Evolutionary conservation across 2,113 vertebrate species (phyloP).

Genomic region (Anarrhichthys ocellatus): DNA sequence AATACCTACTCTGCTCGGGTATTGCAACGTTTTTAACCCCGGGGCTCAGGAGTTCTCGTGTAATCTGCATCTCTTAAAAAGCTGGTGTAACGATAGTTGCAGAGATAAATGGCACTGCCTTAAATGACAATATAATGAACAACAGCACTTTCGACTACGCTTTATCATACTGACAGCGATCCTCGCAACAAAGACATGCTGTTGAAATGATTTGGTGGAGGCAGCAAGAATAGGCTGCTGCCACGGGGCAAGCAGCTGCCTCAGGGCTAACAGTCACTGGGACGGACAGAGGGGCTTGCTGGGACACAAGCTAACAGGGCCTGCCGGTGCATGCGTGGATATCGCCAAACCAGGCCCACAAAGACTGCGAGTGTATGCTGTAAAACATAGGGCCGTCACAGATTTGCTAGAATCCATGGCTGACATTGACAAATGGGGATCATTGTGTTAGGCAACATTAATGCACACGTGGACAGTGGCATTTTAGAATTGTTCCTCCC

Average conservation of each 20-base stretch:
- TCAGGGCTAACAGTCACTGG: conserved; percentile 27
- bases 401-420: conserved; percentile 48
- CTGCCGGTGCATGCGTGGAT: conserved; percentile 17
- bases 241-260: conserved; percentile 43
- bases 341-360: conserved; percentile 23
- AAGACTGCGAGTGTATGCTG: conserved; percentile 16
- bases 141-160: conserved; percentile 2
- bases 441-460: conserved; percentile 43
- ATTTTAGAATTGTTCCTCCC: conserved; percentile 46
- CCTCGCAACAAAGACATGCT: neutral
- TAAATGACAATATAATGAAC: conserved; percentile 23
- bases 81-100: neutral
- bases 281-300: conserved; percentile 19
- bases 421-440: conserved; percentile 68
- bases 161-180: conserved; percentile 20
- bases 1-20: neutral
- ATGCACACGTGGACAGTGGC: conserved; percentile 44
- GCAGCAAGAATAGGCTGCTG: conserved; percentile 31
- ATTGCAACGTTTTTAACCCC: neutral
- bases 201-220: conserved; percentile 32
- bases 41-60: neutral
- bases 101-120: neutral
- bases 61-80: conserved; percentile 4
- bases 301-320: conserved; percentile 26
- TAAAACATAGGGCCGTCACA: conserved; percentile 32